phyloP scores from a whole-genome alignment of 2,113 vertebrate genomes.

The Elaphurus davidianus region DNA sequence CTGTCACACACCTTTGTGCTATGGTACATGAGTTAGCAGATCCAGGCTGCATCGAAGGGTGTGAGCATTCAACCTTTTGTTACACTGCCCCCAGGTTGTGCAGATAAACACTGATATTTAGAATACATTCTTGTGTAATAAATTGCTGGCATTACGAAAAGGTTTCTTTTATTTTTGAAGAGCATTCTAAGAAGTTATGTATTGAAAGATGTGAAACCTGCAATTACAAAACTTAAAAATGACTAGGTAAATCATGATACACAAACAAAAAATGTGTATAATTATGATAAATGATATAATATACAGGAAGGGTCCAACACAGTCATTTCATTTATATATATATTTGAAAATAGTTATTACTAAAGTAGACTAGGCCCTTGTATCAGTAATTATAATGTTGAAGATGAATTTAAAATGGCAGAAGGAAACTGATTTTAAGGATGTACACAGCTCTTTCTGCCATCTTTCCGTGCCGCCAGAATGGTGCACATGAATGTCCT shows the following conservation, averaged over 20 bases:
- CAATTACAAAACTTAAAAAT: neutral
- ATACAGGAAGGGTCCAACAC: neutral
- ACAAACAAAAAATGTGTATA: neutral
- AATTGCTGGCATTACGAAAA: neutral
- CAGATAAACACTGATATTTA: neutral
- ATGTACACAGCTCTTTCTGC: too few relatives aligned
- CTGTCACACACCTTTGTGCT: neutral
- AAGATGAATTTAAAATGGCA: neutral
- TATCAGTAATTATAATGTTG: neutral
- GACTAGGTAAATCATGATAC: neutral
- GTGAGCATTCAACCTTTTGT: neutral
- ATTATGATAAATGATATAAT: neutral
- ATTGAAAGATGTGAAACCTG: neutral
- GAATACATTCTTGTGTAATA: neutral
- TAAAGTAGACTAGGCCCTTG: neutral
- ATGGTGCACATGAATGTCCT: too few relatives aligned
- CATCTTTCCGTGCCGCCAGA: too few relatives aligned
- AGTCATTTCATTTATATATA: neutral
- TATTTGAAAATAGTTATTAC: neutral
- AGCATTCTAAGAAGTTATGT: neutral
- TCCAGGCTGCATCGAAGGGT: neutral
- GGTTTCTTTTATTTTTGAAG: neutral
- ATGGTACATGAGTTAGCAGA: too few relatives aligned
- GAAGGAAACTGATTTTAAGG: neutral
- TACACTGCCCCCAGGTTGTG: neutral